Conservation (phyloP, 2,888 invertebrate species). For the Ernsta delagoae region DNA sequence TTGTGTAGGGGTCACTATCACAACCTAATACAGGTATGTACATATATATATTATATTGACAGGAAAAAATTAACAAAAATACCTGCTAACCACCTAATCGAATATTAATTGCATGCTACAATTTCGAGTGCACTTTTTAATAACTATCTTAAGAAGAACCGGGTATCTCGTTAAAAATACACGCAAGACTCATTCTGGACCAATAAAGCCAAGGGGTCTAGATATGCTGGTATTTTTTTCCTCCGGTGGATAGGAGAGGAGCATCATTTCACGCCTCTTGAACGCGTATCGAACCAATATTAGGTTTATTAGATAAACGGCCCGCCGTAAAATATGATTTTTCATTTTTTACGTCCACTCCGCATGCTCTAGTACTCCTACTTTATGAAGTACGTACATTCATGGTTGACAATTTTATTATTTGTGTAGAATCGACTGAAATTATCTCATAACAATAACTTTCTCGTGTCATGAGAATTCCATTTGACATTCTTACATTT, state of each 20-base stretch:
- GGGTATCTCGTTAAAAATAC: slow-evolving; percentile 3
- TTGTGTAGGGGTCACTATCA: too few species aligned
- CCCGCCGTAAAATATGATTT: slow-evolving; percentile 70
- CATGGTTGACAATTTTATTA: slow-evolving; percentile 6
- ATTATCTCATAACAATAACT: slow-evolving; percentile 45
- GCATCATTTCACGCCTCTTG: slow-evolving; percentile 81
- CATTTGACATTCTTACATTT: slow-evolving; percentile 28
- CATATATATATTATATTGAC: too few species aligned
- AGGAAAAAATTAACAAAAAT: too few species aligned
- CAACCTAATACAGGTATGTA: too few species aligned
- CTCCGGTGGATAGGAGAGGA: slow-evolving; percentile 55
- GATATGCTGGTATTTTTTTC: too few species aligned
- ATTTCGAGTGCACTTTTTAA: slow-evolving; percentile 44
- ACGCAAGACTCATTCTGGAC: neutral
- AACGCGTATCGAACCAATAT: slow-evolving; percentile 81
- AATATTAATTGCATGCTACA: slow-evolving; percentile 59
- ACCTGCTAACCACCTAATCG: slow-evolving; percentile 58
- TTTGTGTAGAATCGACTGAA: slow-evolving; percentile 9
- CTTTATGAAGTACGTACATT: neutral
- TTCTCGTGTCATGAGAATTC: slow-evolving; percentile 20
- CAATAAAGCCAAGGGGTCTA: slow-evolving; percentile 57
- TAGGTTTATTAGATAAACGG: slow-evolving; percentile 82
- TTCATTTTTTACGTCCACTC: slow-evolving; percentile 59
- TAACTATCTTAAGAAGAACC: slow-evolving; percentile 47
- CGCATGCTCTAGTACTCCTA: neutral